A percentile compares a stretch with the other conserved stretches of the same genome.
phyloP scores from a whole-genome alignment of 2,888 invertebrate genomes.

The Dryobota labecula region DNA sequence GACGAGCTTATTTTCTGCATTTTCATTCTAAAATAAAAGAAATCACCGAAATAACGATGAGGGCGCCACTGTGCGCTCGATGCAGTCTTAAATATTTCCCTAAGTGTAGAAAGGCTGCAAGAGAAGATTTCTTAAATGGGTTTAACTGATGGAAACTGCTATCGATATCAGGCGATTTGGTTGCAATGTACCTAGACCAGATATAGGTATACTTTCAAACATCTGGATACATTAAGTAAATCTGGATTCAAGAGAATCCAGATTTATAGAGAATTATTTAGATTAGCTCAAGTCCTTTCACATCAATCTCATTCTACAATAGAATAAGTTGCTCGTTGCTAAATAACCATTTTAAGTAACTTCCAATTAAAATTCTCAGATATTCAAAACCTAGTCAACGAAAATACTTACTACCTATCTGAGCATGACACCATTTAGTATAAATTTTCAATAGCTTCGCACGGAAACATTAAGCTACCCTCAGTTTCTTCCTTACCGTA shows the following conservation, averaged over 20 bases:
- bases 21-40: too few relatives aligned
- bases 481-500: conserved; percentile 33
- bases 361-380: not conserved
- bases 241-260: too few relatives aligned
- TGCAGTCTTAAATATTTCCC: conserved; percentile 2
- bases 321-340: not conserved
- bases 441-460: conserved; percentile 48
- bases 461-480: conserved; percentile 58
- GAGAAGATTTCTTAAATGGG: not conserved
- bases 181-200: not conserved
- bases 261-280: too few relatives aligned
- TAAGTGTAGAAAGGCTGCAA: not conserved
- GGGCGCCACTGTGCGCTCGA: too few relatives aligned
- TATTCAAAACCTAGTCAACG: not conserved
- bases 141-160: not conserved
- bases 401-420: conserved; percentile 3
- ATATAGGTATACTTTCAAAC: not conserved
- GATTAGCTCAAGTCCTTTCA: too few relatives aligned
- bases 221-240: too few relatives aligned
- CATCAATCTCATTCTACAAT: not conserved
- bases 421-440: conserved; percentile 25
- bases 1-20: too few relatives aligned
- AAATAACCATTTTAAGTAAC: not conserved
- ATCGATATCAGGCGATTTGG: not conserved
- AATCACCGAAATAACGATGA: too few relatives aligned